These are phyloP conservation scores for Leptinotarsa tumamoca DNA, from an alignment of 2,888 invertebrate genomes.

Conservation along the genomic window DNA sequence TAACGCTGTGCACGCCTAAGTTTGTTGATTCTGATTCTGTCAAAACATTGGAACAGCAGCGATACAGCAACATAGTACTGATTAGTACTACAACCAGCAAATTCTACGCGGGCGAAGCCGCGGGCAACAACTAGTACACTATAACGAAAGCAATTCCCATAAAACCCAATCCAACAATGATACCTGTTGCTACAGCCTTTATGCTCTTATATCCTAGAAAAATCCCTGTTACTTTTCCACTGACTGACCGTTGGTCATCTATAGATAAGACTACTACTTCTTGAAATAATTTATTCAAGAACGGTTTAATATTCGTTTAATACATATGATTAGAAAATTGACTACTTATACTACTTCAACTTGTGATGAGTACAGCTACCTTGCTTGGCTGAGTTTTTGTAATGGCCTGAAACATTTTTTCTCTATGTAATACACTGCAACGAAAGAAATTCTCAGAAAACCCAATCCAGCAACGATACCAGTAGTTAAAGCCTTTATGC, in stretches of 20 bases:
- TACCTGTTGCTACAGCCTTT: slow-evolving; percentile 78
- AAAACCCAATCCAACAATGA: slow-evolving; percentile 75
- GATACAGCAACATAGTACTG: no score
- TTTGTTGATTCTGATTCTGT: no score
- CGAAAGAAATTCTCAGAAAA: slow-evolving; percentile 75
- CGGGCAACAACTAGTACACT: slow-evolving; percentile 66
- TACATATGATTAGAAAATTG: neutral
- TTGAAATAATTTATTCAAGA: neutral
- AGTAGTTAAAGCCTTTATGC: slow-evolving; percentile 78
- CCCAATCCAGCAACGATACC: slow-evolving; percentile 79
- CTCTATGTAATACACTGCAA: slow-evolving; percentile 72
- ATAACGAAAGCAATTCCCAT: slow-evolving; percentile 75
- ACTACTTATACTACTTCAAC: neutral
- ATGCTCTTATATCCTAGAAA: slow-evolving; percentile 80
- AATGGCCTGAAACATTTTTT: slow-evolving; percentile 50
- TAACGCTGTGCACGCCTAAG: no score
- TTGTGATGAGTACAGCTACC: neutral
- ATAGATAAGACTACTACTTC: slow-evolving; percentile 77
- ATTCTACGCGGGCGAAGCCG: no score
- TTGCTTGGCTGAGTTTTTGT: slow-evolving; percentile 25
- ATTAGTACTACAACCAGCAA: no score
- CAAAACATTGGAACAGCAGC: no score
- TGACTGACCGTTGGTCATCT: slow-evolving; percentile 73
- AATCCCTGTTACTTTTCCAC: slow-evolving; percentile 73
- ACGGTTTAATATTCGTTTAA: neutral